Evolutionary conservation across 2,888 invertebrate species (phyloP), one percentile per base, ranked within the genome.

Genomic region (Bhutanitis thaidina): DNA sequence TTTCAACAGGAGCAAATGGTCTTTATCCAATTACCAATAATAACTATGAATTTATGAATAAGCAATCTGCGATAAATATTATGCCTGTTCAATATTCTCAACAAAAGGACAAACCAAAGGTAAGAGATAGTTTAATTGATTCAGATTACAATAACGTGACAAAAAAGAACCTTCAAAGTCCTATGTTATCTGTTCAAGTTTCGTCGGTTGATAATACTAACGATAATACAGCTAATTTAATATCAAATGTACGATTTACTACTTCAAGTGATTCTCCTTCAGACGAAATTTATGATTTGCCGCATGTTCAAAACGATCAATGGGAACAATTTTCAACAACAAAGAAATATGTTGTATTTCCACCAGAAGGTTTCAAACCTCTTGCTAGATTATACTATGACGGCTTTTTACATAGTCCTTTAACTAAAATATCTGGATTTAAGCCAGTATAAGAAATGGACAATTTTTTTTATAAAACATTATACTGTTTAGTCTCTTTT

Each of bases 371-470:
- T 59, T 89, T 89, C 57, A 80, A 65, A 62, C 86, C 88, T 56
- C 70, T 88, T 41, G 80, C 87, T 16, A 87, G 88, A 39, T 77
- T 88, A 56, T 88, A 89, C 69, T 87, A 86, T 59, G 86, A 88
- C 59, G 85, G 88, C 48, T 87, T 71, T 74, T 70, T 87, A 45
- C 78, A 83, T 61, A 79, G 64, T 57, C 73, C 78, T 52, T 55
- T 82, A 47, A 44, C 51, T 16, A 74, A 72, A 54, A 77, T 70
- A 62, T 57, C 62, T 16, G 75, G 73, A 45, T 80, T 84, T 61
- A 56, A 69, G 44, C 79, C 78, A 0, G 58, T 56, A 10, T 37
- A 8, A 43, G 20, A 3, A 20, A 20, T 20, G 5, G 20, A n/a
- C n/a, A n/a, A n/a, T n/a, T n/a, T n/a, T n/a, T n/a, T n/a, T n/a